Evolutionary conservation across 1,140 invertebrate genomes (phyloP), one percentile per base, ranked within the genome.

Genomic region (Drosophila parabipectinata): DNA sequence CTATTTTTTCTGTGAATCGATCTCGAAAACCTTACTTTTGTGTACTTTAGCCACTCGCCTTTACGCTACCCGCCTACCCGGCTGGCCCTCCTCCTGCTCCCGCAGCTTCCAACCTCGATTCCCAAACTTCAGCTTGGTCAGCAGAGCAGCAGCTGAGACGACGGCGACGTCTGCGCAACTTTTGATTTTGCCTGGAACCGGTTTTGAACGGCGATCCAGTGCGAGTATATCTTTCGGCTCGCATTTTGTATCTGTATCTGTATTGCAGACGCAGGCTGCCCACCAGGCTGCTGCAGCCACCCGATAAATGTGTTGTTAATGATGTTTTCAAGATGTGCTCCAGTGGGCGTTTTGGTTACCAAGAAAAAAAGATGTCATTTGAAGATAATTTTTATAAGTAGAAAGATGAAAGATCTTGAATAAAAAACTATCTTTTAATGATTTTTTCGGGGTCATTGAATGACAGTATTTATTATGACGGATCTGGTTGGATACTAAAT

Each of bases 121-220:
- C 32, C 59, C 63, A 30, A 47, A 76, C 75, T 83, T 66, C 44
- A 71, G 79, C 62, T 82, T 67, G 62, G 69, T 72, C 79, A 81
- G 78, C 72, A 53, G 78, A 66, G 39, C 53, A 55, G n/a, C 53
- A 12, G 18, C 51, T 39, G 39, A 30, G 9, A 34, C 56, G 15
- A 37, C 58, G 58, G 45, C 67, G 55, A 50, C 63, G 81, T 69
- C 78, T 87, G 83, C 83, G 83, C 83, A 88, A 87, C 83, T 87
- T 87, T 87, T 87, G 83, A 87, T 87, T 87, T 87, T 87, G 83
- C 83, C 83, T 72, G 67, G 74, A 87, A 87, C 83, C 83, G 83
- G 83, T 87, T 87, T 72, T 15, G 5, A 18, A 32, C 63, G 26
- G 28, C 51, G 8, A 10, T 21, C 21, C 21, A 21, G 28, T 32